phyloP scores from a whole-genome alignment of 30 jellyfish, hydroid and myxozoan species.

The Mastigias papua region DNA sequence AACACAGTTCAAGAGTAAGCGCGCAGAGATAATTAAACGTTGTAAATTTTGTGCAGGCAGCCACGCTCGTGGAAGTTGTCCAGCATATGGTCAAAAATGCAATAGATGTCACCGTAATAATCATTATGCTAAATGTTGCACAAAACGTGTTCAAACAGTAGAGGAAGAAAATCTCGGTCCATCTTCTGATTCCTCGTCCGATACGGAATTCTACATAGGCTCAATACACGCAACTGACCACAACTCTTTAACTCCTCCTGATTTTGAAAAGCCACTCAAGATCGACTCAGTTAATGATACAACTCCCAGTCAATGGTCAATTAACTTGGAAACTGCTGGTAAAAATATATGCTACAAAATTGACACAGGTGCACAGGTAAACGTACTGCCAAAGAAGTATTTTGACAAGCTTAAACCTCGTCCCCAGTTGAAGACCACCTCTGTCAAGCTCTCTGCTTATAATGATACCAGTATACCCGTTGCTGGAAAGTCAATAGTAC shows the following conservation, averaged over 20 bases:
- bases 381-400: constrained; percentile 28
- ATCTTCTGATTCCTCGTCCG: constrained; percentile 37
- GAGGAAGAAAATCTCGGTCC: constrained; percentile 7
- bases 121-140: constrained; percentile 55
- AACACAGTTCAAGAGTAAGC: constrained; percentile 18
- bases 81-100: constrained; percentile 59
- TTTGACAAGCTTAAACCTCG: constrained; percentile 33
- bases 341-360: constrained; percentile 32
- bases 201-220: constrained; percentile 42
- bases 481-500: constrained; percentile 42
- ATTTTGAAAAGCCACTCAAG: constrained; percentile 44
- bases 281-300: constrained; percentile 28
- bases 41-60: constrained; percentile 81
- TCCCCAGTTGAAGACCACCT: constrained; percentile 40
- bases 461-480: constrained; percentile 42
- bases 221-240: constrained; percentile 26
- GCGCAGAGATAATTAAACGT: constrained; percentile 22
- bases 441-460: constrained; percentile 58
- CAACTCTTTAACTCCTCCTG: constrained; percentile 29
- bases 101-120: constrained; percentile 27
- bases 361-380: constrained; percentile 66
- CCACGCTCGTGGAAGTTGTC: constrained; percentile 64
- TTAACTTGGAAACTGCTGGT: constrained; percentile 33
- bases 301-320: constrained; percentile 40
- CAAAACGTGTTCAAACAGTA: constrained; percentile 26